phyloP scores from a whole-genome alignment of 2,797 vertebrate genomes.

The Brachyalestes nurse region DNA sequence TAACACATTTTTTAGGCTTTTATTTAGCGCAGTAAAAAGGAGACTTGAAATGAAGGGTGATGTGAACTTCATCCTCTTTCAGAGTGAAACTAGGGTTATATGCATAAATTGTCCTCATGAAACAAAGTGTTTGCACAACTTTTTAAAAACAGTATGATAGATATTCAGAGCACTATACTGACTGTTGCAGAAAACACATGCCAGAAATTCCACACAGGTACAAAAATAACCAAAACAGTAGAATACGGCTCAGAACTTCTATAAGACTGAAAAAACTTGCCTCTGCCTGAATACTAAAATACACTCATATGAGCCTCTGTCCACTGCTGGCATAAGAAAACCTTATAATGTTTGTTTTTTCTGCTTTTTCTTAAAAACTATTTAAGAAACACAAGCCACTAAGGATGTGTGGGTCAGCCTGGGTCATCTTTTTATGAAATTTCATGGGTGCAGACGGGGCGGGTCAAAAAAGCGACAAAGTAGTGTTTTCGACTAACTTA shows the following conservation, averaged over 20 bases:
- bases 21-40: slow-evolving; percentile 4
- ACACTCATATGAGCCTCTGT: neutral
- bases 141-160: slow-evolving; percentile 7
- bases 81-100: slow-evolving; percentile 14
- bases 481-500: too few species aligned
- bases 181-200: neutral
- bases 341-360: too few species aligned
- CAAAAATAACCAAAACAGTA: neutral
- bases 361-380: too few species aligned
- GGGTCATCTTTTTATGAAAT: too few species aligned
- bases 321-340: neutral
- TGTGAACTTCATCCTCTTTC: neutral
- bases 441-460: too few species aligned
- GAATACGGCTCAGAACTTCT: neutral
- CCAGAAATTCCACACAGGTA: neutral
- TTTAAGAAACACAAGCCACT: too few species aligned
- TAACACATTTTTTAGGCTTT: neutral
- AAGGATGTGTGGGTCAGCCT: too few species aligned
- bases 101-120: slow-evolving; percentile 16
- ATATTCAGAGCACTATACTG: neutral
- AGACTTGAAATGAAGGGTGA: neutral
- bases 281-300: neutral
- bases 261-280: neutral
- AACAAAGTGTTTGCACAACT: slow-evolving; percentile 41
- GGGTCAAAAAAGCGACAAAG: too few species aligned